Evolutionary conservation across 2,888 invertebrate genomes (phyloP).

Genomic region (Trachelus iudaicus): DNA sequence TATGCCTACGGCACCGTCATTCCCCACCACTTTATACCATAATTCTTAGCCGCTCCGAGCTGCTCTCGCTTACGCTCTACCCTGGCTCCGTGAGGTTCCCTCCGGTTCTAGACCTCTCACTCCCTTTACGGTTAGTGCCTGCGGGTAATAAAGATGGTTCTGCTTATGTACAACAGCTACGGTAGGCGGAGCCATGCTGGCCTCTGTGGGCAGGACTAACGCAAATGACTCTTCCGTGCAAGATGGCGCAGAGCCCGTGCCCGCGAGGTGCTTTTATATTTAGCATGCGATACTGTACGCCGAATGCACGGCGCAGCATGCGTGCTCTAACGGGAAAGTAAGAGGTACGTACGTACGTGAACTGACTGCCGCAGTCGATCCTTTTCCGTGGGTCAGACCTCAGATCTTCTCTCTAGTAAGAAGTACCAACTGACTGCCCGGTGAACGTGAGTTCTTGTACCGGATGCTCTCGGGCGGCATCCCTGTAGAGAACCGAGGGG

Average conservation of each 20-base stretch:
- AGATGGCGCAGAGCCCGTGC: slow-evolving; percentile 66
- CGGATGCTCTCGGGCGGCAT: background rate
- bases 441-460: background rate
- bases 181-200: slow-evolving; percentile 68
- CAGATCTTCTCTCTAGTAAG: background rate
- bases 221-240: slow-evolving; percentile 69
- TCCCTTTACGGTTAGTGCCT: slow-evolving; percentile 62
- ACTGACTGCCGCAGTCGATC: background rate
- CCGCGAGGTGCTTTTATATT: slow-evolving; percentile 59
- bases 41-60: slow-evolving; percentile 56
- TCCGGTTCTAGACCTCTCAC: slow-evolving; percentile 45
- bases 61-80: slow-evolving; percentile 28
- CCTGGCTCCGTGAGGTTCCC: slow-evolving; percentile 32
- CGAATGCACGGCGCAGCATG: slow-evolving; percentile 30
- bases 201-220: slow-evolving; percentile 69
- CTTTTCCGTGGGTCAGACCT: background rate
- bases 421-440: background rate
- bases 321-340: slow-evolving; percentile 14
- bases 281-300: slow-evolving; percentile 52
- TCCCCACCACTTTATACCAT: slow-evolving; percentile 62
- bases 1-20: slow-evolving; percentile 63
- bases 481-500: background rate
- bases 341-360: slow-evolving; percentile 5
- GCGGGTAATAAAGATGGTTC: slow-evolving; percentile 68
- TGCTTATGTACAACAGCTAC: slow-evolving; percentile 62